These are phyloP conservation scores for Anarsia innoxiella DNA, from an alignment of 2,888 invertebrate species.

Conservation along the genomic window DNA sequence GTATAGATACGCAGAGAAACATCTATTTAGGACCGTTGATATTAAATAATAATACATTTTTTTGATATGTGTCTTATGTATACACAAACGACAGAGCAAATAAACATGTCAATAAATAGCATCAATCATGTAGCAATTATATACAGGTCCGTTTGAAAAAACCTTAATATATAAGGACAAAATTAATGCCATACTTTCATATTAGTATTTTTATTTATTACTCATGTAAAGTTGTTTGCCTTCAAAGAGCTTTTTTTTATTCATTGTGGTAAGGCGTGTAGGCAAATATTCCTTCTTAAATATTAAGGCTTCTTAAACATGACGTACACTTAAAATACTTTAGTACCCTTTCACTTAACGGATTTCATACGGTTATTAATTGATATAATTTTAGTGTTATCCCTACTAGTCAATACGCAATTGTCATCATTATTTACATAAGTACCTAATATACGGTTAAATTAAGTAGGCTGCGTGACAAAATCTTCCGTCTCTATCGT, in stretches of 20 bases:
- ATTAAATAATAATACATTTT: conserved; percentile 55
- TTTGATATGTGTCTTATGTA: conserved; percentile 73
- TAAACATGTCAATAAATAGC: conserved; percentile 69
- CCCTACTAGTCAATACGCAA: conserved; percentile 52
- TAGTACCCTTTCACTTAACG: conserved; percentile 73
- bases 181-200: too few species aligned
- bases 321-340: conserved; percentile 66
- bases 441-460: conserved; percentile 52
- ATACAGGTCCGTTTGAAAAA: too few species aligned
- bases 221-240: too few species aligned
- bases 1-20: too few species aligned
- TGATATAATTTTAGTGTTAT: conserved; percentile 59
- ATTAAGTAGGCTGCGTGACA: conserved; percentile 26
- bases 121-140: conserved; percentile 56
- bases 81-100: conserved; percentile 68
- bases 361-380: conserved; percentile 59
- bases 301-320: too few species aligned
- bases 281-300: too few species aligned
- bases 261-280: too few species aligned
- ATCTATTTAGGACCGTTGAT: conserved; percentile 32
- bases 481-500: conserved; percentile 6
- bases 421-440: conserved; percentile 65
- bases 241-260: too few species aligned
- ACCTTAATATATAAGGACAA: too few species aligned
- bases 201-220: too few species aligned